Base-by-base conservation (phyloP, 2,888 invertebrate species). In the Rotaria socialis region DNA sequence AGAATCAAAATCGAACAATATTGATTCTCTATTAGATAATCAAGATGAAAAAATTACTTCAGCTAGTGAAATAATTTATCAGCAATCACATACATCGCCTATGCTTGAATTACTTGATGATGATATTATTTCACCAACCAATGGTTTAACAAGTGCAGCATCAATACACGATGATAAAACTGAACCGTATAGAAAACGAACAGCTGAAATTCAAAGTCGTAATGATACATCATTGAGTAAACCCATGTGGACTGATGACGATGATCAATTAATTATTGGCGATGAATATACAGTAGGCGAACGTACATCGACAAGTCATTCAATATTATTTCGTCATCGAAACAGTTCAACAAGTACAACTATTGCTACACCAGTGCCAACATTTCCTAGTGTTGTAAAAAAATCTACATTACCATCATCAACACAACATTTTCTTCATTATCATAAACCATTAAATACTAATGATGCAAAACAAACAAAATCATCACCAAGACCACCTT, bases 171-270 rank as follows among this genome's bases (percentile, higher is more conserved):
- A 24, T n/a, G 80, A 80, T 47, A 47, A 43, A 47, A 47, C 24
- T 3, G 67, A 67, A 67, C 3, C 35, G 11, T 47, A 24, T 43
- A 2, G 80, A 47, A 80, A 80, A 80, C 80, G 47, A 47, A 80
- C 80, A 80, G 80, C 47, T 41, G 80, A 47, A 6, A 47, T n/a
- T n/a, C 43, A 47, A 47, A 80, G 80, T 80, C 80, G 80, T 14
- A 80, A 80, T 47, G 80, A 80, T 47, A 80, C 80, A n/a, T 80
- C 80, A n/a, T 80, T 80, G n/a, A 80, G 80, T 47, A 80, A 80
- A 67, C 27, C 67, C 6, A 67, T 67, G 10, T 80, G 80, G 80
- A 43, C 80, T 11, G 80, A 80, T 80, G 47, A 80, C n/a, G 80
- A 80, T 80, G 80, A 80, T n/a, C 47, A 80, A n/a, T 47, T 80